phyloP scores from a whole-genome alignment of 2,888 invertebrate species.

The Eurytoma californica region DNA sequence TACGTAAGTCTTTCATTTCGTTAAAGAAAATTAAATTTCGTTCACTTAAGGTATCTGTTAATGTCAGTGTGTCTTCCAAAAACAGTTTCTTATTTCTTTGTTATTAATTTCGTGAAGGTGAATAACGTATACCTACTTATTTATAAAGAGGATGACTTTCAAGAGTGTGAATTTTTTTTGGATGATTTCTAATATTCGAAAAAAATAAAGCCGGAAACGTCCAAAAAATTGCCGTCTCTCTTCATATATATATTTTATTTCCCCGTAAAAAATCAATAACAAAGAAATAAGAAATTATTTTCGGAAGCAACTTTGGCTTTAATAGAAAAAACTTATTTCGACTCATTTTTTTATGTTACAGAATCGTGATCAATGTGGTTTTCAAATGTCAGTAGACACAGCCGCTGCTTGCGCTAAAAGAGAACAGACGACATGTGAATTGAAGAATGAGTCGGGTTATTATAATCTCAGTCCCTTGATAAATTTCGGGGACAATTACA shows the following conservation, averaged over 20 bases:
- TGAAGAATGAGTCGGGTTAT: neutral
- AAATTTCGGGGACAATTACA: conserved; percentile 8
- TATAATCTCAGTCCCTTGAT: conserved; percentile 28
- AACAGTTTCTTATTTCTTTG: no score
- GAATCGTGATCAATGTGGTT: neutral
- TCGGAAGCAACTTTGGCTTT: no score
- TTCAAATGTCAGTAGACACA: conserved; percentile 3
- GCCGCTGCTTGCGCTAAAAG: conserved; percentile 14
- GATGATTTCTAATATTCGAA: no score
- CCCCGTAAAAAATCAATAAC: neutral
- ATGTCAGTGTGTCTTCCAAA: no score
- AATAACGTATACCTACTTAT: no score
- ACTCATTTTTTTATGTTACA: neutral
- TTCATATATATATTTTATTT: neutral
- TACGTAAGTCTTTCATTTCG: neutral
- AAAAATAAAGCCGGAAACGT: neutral
- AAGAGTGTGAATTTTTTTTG: no score
- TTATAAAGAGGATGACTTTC: no score
- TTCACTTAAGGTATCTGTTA: no score
- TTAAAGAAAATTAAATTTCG: no score
- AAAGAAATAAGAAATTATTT: no score
- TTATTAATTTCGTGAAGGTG: no score
- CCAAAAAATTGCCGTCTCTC: neutral
- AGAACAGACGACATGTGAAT: neutral
- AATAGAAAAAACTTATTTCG: neutral